These are phyloP conservation scores for Enteromius paludinosus DNA, from an alignment of 2,797 vertebrate species.

Conservation along the genomic window DNA sequence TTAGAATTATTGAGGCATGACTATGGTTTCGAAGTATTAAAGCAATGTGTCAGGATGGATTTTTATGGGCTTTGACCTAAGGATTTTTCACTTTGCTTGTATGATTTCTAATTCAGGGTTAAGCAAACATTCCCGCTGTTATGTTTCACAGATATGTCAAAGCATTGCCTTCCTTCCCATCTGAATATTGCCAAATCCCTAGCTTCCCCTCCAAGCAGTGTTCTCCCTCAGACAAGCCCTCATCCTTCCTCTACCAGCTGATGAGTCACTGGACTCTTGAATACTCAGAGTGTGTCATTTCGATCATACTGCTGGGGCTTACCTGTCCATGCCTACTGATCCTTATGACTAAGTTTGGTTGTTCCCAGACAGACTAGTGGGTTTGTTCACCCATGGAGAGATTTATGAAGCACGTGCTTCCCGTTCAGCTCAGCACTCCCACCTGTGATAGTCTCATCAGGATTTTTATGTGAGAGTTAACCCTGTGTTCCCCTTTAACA, in stretches of 20 bases:
- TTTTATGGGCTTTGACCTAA: neutral
- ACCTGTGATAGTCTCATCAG: conserved; percentile 12
- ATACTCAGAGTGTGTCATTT: conserved; percentile 14
- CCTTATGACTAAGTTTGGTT: conserved; percentile 7
- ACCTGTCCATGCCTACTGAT: conserved; percentile 24
- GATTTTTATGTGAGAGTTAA: conserved; percentile 17
- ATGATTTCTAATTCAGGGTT: conserved; percentile 13
- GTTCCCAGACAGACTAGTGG: neutral
- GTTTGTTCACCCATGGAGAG: conserved; percentile 8
- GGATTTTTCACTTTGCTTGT: conserved; percentile 18
- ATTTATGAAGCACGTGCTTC: conserved; percentile 28
- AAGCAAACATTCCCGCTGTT: neutral
- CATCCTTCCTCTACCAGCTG: conserved; percentile 45
- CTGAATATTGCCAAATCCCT: conserved; percentile 30
- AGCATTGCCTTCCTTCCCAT: conserved; percentile 1
- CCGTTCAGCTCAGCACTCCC: neutral
- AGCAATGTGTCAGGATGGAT: neutral
- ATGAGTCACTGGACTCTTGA: conserved; percentile 40
- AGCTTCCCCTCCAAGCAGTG: conserved; percentile 7
- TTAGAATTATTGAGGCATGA: neutral
- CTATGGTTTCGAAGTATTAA: neutral
- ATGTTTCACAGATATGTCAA: conserved; percentile 7
- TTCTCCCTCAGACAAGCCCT: conserved; percentile 28
- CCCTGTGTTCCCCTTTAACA: neutral
- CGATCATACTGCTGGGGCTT: neutral